Evolutionary conservation across 2,888 invertebrate genomes (phyloP), one percentile per base, ranked within the genome.

Genomic region (Macrosoma leucophasiata): DNA sequence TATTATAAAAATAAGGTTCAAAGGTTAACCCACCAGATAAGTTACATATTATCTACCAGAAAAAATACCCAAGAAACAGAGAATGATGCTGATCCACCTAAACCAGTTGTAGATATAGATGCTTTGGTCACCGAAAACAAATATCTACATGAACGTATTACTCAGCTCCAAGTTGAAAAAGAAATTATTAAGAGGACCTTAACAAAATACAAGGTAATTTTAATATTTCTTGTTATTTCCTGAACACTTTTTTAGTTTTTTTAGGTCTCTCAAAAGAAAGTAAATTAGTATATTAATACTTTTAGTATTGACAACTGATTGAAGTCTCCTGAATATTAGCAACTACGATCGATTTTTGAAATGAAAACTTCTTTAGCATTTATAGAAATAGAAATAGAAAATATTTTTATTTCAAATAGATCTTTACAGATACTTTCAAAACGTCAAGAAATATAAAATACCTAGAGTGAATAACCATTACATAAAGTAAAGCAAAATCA

Each of bases 1-100:
- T 91, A 92, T 13, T 94, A 92, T 60, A 92, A 93, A 60, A 90
- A 88, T 50, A 95, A 95, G 78, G 91, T 92, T 2, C 93, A 93
- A 59, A 84, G 94, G 6, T 81, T 95, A 12, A 94, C 94, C 67
- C 90, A 92, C 48, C 93, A 94, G 62, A 85, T 95, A 10, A 89
- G 90, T 49, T 89, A 89, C 46, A 88, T 81, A 20, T 42, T 84
- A 15, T 57, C 68, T 5, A 93, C 41, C 68, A 93, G 71, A 48
- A 39, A 55, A 1, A 77, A 71, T 39, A 31, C 50, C 10, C 61
- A 57, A 29, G 56, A 59, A 26, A 32, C 85, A 79, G 65, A 72
- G 18, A 56, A 57, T 2, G 64, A 67, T 9, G 36, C 32, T 0
- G 64, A 72, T 33, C 48, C 56, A 17, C 68, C 75, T 2, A 79